Percentiles rank a stretch among this genome's conserved stretches.
These are phyloP conservation scores for Agrochola macilenta DNA, from an alignment of 2,888 invertebrate species.

Conservation along the genomic window DNA sequence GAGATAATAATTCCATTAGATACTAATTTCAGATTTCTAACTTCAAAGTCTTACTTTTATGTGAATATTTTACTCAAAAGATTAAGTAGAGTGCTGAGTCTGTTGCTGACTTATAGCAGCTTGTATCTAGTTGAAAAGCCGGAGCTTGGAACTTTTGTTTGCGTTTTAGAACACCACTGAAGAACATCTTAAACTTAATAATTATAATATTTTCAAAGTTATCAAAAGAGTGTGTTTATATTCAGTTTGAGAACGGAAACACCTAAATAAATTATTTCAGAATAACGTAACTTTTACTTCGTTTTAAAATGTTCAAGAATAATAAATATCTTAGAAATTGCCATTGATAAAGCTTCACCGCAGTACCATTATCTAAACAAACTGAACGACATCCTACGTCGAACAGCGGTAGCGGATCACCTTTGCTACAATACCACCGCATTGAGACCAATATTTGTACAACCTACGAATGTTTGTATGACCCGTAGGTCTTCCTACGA, in stretches of 20 bases:
- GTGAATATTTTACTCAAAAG: background rate
- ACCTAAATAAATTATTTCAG: background rate
- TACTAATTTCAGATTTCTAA: background rate
- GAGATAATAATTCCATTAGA: background rate
- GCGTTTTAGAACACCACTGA: background rate
- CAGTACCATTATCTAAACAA: background rate
- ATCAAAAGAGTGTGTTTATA: background rate
- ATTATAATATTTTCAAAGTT: background rate
- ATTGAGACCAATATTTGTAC: conserved; percentile 34
- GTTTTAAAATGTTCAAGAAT: too few relatives aligned
- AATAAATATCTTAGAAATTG: background rate
- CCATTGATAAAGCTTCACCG: background rate
- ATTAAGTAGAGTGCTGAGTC: background rate
- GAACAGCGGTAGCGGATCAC: background rate
- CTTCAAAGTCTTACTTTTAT: background rate
- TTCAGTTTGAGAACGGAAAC: background rate
- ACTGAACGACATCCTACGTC: background rate
- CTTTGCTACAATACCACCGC: conserved; percentile 26
- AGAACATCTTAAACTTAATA: background rate
- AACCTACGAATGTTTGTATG: conserved; percentile 24
- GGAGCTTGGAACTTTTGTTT: background rate
- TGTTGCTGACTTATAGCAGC: background rate
- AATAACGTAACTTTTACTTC: background rate
- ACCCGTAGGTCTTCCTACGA: conserved; percentile 4
- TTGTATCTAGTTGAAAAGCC: background rate